Conservation (phyloP, 1,140 invertebrate genomes). For the Drosophila varians region DNA sequence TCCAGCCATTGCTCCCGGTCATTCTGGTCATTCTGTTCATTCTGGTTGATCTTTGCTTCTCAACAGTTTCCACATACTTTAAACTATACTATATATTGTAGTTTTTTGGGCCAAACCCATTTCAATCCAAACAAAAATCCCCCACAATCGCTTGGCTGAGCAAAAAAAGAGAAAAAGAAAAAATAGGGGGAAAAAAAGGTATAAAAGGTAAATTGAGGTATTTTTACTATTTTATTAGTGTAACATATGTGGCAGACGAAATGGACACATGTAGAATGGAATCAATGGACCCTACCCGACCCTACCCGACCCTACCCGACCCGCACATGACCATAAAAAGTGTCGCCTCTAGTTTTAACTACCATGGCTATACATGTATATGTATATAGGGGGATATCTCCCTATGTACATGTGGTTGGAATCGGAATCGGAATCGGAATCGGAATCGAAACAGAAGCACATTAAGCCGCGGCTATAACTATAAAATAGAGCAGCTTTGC, state of each 20-base stretch:
- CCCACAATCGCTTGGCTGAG: constrained; percentile 44
- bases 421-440: not conserved
- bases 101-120: not conserved
- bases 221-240: constrained; percentile 58
- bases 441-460: constrained; percentile 40
- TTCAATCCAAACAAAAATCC: not conserved
- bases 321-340: constrained; percentile 56
- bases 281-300: constrained; percentile 52
- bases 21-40: too few relatives aligned
- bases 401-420: not conserved
- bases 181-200: too few relatives aligned
- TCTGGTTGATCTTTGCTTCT: constrained; percentile 14
- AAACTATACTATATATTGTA: not conserved
- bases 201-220: constrained; percentile 50
- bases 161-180: constrained; percentile 21
- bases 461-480: constrained; percentile 45
- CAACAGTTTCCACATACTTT: not conserved
- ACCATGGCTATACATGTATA: not conserved
- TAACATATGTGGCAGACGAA: constrained; percentile 10
- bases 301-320: too few relatives aligned
- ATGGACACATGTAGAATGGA: constrained; percentile 28
- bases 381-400: not conserved
- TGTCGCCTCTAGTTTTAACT: constrained; percentile 27
- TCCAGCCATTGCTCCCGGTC: constrained; percentile 25
- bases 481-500: constrained; percentile 48